Percentiles rank a stretch among this genome's conserved stretches.
phyloP scores from a whole-genome alignment of 2,113 vertebrate species.

The Elephantulus edwardii region DNA sequence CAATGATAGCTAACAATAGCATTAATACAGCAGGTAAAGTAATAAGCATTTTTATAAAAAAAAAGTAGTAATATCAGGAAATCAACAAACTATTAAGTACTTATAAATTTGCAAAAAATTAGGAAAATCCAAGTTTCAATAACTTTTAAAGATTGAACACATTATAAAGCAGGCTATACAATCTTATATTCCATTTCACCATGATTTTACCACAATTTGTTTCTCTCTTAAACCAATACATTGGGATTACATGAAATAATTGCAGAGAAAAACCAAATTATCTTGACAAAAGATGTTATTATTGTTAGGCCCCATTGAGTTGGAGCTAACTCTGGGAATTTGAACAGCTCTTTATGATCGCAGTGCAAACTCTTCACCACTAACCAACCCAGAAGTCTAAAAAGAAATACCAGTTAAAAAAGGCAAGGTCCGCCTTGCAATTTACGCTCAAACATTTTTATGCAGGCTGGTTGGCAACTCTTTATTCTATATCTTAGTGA shows the following conservation, averaged over 20 bases:
- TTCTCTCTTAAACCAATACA: background rate
- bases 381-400: too few species aligned
- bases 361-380: too few species aligned
- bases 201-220: conserved; percentile 5
- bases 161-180: conserved; percentile 9
- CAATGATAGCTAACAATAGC: background rate
- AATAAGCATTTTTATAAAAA: background rate
- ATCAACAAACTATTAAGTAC: background rate
- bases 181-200: background rate
- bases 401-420: background rate
- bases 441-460: background rate
- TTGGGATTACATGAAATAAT: background rate
- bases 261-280: background rate
- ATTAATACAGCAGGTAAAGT: background rate
- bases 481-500: background rate
- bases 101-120: background rate
- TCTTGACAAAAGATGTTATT: too few species aligned
- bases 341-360: too few species aligned
- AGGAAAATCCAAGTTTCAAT: background rate
- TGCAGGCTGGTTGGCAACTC: background rate
- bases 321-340: too few species aligned
- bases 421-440: background rate
- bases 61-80: background rate
- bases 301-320: too few species aligned
- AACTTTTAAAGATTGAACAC: background rate